These are phyloP conservation scores for Tetramorium parvispinum DNA, from an alignment of 1,140 invertebrate genomes.

Conservation along the genomic window DNA sequence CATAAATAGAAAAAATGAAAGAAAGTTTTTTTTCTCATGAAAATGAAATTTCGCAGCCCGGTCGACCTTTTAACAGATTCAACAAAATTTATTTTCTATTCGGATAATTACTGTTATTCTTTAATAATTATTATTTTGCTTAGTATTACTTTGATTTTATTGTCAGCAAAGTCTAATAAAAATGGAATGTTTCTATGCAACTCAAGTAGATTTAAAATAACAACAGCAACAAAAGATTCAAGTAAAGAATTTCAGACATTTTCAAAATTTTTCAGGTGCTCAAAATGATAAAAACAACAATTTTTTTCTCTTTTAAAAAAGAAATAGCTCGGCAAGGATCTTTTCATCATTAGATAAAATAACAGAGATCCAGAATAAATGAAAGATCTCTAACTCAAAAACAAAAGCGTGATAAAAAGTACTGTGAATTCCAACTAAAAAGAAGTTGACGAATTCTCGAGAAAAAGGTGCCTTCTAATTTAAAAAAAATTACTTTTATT, in stretches of 20 bases:
- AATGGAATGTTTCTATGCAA: not conserved
- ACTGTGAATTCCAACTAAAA: not conserved
- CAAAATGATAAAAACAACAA: not conserved
- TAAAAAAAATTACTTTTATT: conserved; percentile 34
- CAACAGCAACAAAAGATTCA: not conserved
- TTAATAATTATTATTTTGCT: not conserved
- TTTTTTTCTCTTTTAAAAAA: not conserved
- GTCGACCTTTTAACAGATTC: not conserved
- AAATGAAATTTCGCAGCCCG: not conserved
- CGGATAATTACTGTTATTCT: not conserved
- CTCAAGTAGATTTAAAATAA: not conserved
- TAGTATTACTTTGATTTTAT: not conserved
- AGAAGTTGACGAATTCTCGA: not conserved
- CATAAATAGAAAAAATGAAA: not conserved
- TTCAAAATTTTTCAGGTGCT: not conserved
- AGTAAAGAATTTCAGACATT: not conserved
- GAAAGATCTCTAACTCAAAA: not conserved
- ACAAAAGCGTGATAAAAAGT: not conserved
- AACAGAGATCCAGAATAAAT: not conserved
- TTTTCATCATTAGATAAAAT: conserved; percentile 7
- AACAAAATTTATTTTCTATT: conserved; percentile 18
- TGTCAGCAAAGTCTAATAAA: not conserved
- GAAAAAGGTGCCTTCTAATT: conserved; percentile 5
- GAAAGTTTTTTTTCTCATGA: not conserved
- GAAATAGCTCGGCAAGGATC: not conserved